Percentiles rank a stretch among this genome's conserved stretches.
phyloP scores from a whole-genome alignment of 2,888 invertebrate species.

The Dryobota labecula region DNA sequence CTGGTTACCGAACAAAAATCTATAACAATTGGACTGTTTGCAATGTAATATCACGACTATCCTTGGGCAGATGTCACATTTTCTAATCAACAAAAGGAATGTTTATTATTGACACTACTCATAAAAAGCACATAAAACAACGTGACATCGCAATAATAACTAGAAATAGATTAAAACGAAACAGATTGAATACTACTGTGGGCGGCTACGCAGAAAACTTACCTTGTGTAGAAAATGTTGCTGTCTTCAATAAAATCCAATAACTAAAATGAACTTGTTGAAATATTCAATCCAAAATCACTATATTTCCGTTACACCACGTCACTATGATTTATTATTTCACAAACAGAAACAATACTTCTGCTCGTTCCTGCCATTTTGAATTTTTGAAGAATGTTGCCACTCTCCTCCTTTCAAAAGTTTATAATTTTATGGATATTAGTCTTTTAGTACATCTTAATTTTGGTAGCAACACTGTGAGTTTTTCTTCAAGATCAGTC shows the following conservation, averaged over 20 bases:
- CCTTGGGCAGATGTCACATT: constrained; percentile 56
- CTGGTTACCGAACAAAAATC: constrained; percentile 80
- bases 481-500: too few species aligned
- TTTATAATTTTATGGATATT: not conserved
- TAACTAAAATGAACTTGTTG: constrained; percentile 20
- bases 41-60: constrained; percentile 68
- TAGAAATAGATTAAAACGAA: constrained; percentile 79
- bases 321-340: constrained; percentile 81
- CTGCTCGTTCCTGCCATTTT: constrained; percentile 84
- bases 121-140: constrained; percentile 47
- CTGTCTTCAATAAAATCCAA: constrained; percentile 59
- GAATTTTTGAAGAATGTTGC: constrained; percentile 75
- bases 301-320: constrained; percentile 83
- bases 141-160: constrained; percentile 59
- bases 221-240: constrained; percentile 74
- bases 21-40: constrained; percentile 70
- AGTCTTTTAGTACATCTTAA: constrained; percentile 32
- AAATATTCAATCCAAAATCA: constrained; percentile 69
- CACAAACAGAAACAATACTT: constrained; percentile 75
- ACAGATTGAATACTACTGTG: constrained; percentile 82
- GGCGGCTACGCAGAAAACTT: constrained; percentile 82
- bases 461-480: not conserved
- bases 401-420: constrained; percentile 33
- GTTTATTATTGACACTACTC: constrained; percentile 49
- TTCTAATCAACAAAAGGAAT: constrained; percentile 48